phyloP scores from a whole-genome alignment of 1,140 invertebrate genomes.

The Drosophila pectinifera region DNA sequence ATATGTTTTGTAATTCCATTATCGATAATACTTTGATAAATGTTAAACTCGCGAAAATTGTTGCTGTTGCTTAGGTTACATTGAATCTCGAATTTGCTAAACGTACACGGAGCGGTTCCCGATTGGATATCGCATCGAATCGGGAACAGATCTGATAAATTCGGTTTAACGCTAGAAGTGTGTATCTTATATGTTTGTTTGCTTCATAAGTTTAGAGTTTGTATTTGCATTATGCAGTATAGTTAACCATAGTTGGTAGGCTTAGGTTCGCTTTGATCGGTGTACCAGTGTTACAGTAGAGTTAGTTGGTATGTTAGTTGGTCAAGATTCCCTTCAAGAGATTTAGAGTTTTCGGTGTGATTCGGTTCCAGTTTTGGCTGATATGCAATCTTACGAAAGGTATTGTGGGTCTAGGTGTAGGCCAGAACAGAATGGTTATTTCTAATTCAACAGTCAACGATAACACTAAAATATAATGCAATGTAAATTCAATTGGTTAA shows the following conservation, averaged over 20 bases:
- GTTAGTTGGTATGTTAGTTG: conserved; percentile 43
- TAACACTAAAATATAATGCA: conserved; percentile 39
- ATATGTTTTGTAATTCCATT: conserved; percentile 54
- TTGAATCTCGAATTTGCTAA: conserved; percentile 78
- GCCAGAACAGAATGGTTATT: conserved; percentile 24
- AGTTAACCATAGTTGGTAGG: conserved; percentile 44
- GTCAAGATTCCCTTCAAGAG: conserved; percentile 27
- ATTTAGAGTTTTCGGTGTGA: conserved; percentile 45
- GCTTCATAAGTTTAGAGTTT: conserved; percentile 14
- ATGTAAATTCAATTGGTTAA: conserved; percentile 53
- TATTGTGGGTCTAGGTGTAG: conserved; percentile 16
- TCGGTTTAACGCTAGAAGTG: conserved; percentile 76
- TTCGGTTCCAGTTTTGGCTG: conserved; percentile 59
- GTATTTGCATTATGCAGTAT: conserved; percentile 17
- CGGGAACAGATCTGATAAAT: conserved; percentile 60
- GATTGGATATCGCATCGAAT: conserved; percentile 15
- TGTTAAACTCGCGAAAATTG: conserved; percentile 76
- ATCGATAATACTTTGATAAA: conserved; percentile 68
- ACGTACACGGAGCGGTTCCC: conserved; percentile 45
- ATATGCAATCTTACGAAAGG: conserved; percentile 55
- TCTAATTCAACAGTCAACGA: conserved; percentile 61
- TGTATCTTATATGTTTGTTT: conserved; percentile 33
- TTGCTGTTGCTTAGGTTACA: conserved; percentile 73
- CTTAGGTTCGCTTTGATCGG: conserved; percentile 58
- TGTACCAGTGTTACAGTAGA: conserved; percentile 73